Base-by-base conservation (phyloP, 2,888 invertebrate species). In the Lasiommata megera region DNA sequence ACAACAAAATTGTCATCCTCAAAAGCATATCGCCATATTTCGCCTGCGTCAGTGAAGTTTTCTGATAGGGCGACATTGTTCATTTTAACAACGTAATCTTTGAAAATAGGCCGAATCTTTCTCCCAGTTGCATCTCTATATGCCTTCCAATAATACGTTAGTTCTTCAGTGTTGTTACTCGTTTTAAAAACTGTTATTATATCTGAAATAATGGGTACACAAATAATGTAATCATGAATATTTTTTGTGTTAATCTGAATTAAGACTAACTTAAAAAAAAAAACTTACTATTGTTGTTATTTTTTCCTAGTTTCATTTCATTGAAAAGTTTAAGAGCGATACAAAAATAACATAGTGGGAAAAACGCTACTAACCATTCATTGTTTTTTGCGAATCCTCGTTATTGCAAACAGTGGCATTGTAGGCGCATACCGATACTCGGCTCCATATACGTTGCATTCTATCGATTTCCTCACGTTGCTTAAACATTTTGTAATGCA, bases 121-220 rank as follows among this genome's bases (percentile, higher is more conserved):
- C 80, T 92, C 3, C 95, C 95, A 8, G 93, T 92, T 0, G 82
- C 91, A 68, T 94, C 92, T 63, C 94, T 82, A 91, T 94, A 95
- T 0, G 85, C 88, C 67, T 89, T 90, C 95, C 95, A 95, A 56
- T 92, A 92, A 66, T 93, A 92, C 3, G 84, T 71, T 50, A 95
- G 77, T 74, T 93, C 93, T 54, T 93, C 89, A 61, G 93, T 93
- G 70, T 94, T 84, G 47, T 89, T 87, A 47, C 93, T 93, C 37
- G 77, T 80, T 76, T 84, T 88, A 62, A 90, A 89, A 54, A 81
- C 75, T 40, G 77, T 61, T 67, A 87, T 86, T 0, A 90, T 69
- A 68, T 89, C 90, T 90, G 78, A 2, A 77, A 72, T 11, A 48
- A 17, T 37, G 18, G n/a, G n/a, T n/a, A n/a, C n/a, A n/a, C n/a